These are phyloP conservation scores for Gastrophysa polygoni DNA, from an alignment of 2,888 invertebrate genomes.

Conservation along the genomic window DNA sequence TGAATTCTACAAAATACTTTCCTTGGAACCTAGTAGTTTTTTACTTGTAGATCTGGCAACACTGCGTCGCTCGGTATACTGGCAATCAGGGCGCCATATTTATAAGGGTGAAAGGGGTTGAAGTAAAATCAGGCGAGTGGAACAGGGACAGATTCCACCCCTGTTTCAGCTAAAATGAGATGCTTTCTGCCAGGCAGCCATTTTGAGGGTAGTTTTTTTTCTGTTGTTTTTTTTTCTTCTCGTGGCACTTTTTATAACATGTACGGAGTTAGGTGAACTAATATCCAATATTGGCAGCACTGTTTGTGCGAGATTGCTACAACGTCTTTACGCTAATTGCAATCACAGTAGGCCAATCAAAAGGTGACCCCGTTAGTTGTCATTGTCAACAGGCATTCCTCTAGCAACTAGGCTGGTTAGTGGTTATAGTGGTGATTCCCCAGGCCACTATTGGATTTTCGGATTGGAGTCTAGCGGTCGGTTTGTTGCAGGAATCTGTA, in stretches of 20 bases:
- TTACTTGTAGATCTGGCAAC: too few relatives aligned
- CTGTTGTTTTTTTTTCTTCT: constrained; percentile 57
- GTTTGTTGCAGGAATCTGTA: background rate
- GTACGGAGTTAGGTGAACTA: constrained; percentile 50
- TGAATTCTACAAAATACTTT: too few relatives aligned
- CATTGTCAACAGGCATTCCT: constrained; percentile 5
- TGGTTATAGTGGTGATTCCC: too few relatives aligned
- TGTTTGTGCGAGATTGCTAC: constrained; percentile 9
- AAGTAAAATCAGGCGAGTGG: constrained; percentile 60
- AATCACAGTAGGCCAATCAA: constrained; percentile 53
- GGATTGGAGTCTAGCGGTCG: too few relatives aligned
- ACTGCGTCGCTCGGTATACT: constrained; percentile 59
- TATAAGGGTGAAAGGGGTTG: constrained; percentile 61
- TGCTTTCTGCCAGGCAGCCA: constrained; percentile 69
- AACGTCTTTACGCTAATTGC: constrained; percentile 51
- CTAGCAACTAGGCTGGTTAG: too few relatives aligned
- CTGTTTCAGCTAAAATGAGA: constrained; percentile 61
- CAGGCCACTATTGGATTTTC: too few relatives aligned
- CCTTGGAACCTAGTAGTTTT: too few relatives aligned
- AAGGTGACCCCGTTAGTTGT: constrained; percentile 48
- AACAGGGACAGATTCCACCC: constrained; percentile 60
- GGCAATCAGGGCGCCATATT: constrained; percentile 63
- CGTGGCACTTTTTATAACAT: constrained; percentile 53
- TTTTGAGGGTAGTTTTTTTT: constrained; percentile 73
- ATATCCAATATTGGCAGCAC: background rate